These are phyloP conservation scores for Gadus chalcogrammus DNA, from an alignment of 2,113 vertebrate genomes.

Conservation along the genomic window DNA sequence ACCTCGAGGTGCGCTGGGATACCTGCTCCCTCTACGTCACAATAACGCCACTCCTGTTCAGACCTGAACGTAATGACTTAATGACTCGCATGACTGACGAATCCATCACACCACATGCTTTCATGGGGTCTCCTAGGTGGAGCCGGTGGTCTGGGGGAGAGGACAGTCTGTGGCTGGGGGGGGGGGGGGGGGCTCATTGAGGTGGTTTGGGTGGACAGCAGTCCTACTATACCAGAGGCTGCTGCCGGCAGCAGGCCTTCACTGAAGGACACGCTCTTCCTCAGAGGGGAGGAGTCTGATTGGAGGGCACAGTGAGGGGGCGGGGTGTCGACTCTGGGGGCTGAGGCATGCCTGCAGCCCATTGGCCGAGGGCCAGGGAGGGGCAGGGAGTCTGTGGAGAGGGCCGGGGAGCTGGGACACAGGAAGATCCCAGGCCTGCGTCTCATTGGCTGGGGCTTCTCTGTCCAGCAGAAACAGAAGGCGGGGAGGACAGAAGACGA, in stretches of 20 bases:
- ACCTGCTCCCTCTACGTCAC: background rate
- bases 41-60: background rate
- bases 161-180: background rate
- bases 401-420: conserved; percentile 87
- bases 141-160: no score
- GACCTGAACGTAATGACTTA: background rate
- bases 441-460: conserved; percentile 64
- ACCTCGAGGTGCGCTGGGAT: background rate
- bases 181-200: background rate
- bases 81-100: background rate
- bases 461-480: conserved; percentile 62
- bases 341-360: conserved; percentile 64
- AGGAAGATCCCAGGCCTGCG: conserved; percentile 82
- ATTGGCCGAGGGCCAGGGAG: conserved; percentile 77
- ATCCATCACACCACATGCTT: conserved; percentile 23
- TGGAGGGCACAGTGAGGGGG: conserved; percentile 80
- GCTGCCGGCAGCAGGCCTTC: conserved; percentile 93
- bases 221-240: conserved; percentile 90
- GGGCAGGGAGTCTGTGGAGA: conserved; percentile 80
- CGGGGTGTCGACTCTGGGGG: conserved; percentile 76
- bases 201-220: conserved; percentile 41
- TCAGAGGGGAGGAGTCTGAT: conserved; percentile 87
- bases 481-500: conserved; percentile 62
- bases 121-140: background rate
- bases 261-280: conserved; percentile 97